A percentile compares a stretch with the other conserved stretches of the same genome.
Evolutionary conservation across 2,888 invertebrate species (phyloP).

Genomic region (Zhuqinia jingwanae): DNA sequence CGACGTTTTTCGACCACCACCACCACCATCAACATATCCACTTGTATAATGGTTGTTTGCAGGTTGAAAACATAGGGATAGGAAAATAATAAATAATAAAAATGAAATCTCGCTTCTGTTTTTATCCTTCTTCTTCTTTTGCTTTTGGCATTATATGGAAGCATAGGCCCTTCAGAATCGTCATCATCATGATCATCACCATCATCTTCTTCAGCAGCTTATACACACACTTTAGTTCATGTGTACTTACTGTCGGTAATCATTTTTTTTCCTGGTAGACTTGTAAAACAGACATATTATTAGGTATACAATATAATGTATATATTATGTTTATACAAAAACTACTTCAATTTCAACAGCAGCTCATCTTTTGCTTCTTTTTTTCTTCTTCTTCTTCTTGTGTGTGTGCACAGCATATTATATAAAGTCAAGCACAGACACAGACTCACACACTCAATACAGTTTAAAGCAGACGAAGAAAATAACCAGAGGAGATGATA

Average conservation of each 20-base stretch:
- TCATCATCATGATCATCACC: background rate
- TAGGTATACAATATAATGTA: too few species aligned
- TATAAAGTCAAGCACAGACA: background rate
- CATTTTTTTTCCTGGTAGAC: background rate
- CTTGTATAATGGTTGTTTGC: background rate
- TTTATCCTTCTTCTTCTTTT: background rate
- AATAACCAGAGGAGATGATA: background rate
- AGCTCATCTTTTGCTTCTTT: conserved; percentile 25
- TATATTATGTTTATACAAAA: background rate
- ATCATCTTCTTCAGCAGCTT: too few species aligned
- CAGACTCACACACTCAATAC: background rate
- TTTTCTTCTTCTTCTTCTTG: background rate
- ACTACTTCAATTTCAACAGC: conserved; percentile 48
- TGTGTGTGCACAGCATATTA: background rate
- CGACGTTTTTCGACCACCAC: background rate
- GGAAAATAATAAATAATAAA: background rate
- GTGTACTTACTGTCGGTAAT: background rate
- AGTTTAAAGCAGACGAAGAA: background rate
- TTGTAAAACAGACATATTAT: background rate
- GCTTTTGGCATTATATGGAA: background rate
- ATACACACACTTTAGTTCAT: too few species aligned
- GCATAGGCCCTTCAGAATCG: background rate
- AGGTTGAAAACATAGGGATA: background rate
- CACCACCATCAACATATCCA: too few species aligned
- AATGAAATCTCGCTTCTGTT: background rate